phyloP scores from a whole-genome alignment of 2,113 vertebrate genomes.

The Psettodes erumei region DNA sequence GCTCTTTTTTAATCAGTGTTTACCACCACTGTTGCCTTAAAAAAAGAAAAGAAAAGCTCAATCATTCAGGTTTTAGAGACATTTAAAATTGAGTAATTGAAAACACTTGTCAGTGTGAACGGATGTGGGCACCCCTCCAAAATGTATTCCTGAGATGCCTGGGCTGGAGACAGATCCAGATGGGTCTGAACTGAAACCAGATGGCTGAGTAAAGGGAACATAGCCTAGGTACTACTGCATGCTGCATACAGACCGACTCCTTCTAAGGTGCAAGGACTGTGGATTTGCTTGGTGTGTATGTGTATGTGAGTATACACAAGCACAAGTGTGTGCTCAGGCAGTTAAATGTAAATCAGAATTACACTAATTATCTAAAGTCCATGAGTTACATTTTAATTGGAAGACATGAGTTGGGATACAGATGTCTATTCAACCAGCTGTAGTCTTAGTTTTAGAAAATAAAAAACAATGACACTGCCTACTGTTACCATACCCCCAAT shows the following conservation, averaged over 20 bases:
- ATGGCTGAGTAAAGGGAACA: constrained; percentile 76
- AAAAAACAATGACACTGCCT: background rate
- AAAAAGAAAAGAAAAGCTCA: constrained; percentile 62
- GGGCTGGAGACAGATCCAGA: constrained; percentile 84
- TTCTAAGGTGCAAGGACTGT: constrained; percentile 34
- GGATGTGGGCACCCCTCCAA: constrained; percentile 86
- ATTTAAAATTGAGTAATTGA: constrained; percentile 85
- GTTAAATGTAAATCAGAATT: constrained; percentile 26
- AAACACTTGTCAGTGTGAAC: constrained; percentile 85
- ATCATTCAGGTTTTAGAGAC: constrained; percentile 76
- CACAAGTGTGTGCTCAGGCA: background rate
- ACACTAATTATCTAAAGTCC: constrained; percentile 18
- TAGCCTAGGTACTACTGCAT: constrained; percentile 62
- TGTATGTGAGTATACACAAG: background rate
- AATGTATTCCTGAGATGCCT: constrained; percentile 86
- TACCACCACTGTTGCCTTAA: constrained; percentile 48
- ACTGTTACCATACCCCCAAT: background rate
- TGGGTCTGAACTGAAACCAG: constrained; percentile 86
- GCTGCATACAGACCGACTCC: constrained; percentile 56
- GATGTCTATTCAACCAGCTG: background rate
- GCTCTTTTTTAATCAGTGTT: constrained; percentile 35
- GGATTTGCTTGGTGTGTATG: constrained; percentile 21
- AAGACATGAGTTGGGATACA: background rate
- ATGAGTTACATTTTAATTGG: background rate
- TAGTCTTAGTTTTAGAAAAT: background rate